phyloP scores from a whole-genome alignment of 2,113 vertebrate species.

The Pluvianellus socialis region DNA sequence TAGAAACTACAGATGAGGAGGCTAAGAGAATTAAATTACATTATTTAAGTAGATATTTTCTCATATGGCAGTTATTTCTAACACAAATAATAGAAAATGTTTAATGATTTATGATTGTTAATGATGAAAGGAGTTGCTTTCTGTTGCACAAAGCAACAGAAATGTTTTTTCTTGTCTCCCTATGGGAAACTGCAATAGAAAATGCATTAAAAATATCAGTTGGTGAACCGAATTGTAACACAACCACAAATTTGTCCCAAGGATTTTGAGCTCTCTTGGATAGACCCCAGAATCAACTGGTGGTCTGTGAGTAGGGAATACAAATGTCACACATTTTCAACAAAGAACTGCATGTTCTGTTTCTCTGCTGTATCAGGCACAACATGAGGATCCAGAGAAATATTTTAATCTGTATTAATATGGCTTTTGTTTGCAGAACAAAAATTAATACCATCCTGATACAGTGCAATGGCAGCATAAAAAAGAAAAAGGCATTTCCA shows the following conservation, averaged over 20 bases:
- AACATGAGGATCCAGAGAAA: neutral
- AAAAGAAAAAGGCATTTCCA: neutral
- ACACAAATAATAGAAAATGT: neutral
- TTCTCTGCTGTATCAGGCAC: neutral
- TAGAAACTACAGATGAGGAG: neutral
- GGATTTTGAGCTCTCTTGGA: neutral
- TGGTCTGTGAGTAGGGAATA: neutral
- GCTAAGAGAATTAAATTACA: neutral
- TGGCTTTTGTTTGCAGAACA: neutral
- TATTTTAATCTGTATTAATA: neutral
- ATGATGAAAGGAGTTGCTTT: neutral
- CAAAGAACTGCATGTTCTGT: neutral
- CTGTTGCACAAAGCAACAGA: neutral
- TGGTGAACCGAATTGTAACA: neutral
- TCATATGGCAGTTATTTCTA: neutral
- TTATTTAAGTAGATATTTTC: neutral
- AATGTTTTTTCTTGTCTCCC: neutral
- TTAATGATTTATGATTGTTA: neutral
- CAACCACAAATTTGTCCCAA: neutral
- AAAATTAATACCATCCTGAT: neutral
- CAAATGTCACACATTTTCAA: neutral
- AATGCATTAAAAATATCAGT: neutral
- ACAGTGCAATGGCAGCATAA: neutral
- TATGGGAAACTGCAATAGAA: neutral
- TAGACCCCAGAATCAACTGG: neutral